Evolutionary conservation across 2,797 vertebrate genomes (phyloP).

Genomic region (Trematomus bernacchii): DNA sequence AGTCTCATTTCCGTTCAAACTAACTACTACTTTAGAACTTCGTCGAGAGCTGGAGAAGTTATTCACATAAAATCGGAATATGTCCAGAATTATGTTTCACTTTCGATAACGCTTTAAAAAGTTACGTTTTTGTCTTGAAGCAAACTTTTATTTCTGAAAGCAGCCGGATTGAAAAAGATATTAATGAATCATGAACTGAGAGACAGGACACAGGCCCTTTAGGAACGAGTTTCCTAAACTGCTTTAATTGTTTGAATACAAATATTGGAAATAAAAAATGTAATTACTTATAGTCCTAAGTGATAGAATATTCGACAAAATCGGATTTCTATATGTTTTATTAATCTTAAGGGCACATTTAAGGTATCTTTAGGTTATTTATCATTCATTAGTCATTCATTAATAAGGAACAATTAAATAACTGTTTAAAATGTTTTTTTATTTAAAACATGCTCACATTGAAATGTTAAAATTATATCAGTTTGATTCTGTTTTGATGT

Average conservation of each 20-base stretch:
- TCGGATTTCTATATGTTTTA: neutral
- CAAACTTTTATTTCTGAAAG: slow-evolving; percentile 12
- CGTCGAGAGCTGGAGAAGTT: neutral
- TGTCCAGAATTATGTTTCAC: neutral
- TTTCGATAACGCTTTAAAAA: neutral
- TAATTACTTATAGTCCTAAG: neutral
- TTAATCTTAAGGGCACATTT: neutral
- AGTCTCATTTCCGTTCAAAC: neutral
- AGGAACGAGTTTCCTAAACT: neutral
- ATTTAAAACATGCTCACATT: neutral
- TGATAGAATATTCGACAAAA: neutral
- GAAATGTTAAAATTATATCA: neutral
- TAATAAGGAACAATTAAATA: neutral
- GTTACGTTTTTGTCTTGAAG: neutral
- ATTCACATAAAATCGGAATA: neutral
- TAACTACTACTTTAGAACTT: neutral
- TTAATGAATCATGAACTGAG: neutral
- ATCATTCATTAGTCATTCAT: neutral
- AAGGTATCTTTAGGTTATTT: neutral
- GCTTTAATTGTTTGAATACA: neutral
- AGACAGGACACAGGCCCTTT: neutral
- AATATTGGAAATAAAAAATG: neutral
- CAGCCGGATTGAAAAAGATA: neutral
- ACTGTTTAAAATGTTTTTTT: neutral
- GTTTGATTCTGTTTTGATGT: neutral